phyloP scores from a whole-genome alignment of 2,113 vertebrate species.

The Elachura formosa region DNA sequence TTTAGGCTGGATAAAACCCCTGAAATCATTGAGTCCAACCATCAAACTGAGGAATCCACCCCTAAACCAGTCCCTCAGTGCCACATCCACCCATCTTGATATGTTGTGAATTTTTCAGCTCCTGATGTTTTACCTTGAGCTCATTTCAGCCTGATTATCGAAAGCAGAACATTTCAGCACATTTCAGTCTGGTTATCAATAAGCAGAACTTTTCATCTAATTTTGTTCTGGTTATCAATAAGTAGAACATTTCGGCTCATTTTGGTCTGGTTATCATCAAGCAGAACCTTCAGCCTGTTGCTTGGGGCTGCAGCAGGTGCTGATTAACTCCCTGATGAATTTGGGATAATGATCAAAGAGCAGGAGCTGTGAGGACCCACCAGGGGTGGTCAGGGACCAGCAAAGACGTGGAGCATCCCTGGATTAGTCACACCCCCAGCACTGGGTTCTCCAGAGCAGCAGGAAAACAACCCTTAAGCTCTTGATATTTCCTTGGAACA shows the following conservation, averaged over 20 bases:
- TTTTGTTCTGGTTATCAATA: background rate
- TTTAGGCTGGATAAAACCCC: background rate
- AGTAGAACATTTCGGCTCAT: background rate
- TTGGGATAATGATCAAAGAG: background rate
- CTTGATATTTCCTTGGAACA: background rate
- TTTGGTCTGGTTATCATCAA: background rate
- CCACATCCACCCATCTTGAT: background rate
- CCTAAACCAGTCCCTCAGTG: background rate
- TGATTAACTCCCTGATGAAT: background rate
- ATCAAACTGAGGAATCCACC: background rate
- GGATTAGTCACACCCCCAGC: no score
- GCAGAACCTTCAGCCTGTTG: background rate
- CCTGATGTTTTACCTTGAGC: background rate
- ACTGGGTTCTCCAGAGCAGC: background rate
- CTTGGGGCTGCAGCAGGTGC: background rate
- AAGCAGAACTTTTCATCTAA: background rate
- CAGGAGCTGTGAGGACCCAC: background rate
- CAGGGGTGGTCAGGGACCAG: background rate
- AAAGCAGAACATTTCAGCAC: background rate
- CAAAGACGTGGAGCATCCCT: background rate
- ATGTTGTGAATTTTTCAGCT: background rate
- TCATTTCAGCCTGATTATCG: background rate
- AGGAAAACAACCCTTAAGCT: background rate
- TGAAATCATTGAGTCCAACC: background rate
- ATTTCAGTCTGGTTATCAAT: background rate